Evolutionary conservation across 2,113 vertebrate genomes (phyloP), one percentile per base, ranked within the genome.

Genomic region (Falco punctatus): DNA sequence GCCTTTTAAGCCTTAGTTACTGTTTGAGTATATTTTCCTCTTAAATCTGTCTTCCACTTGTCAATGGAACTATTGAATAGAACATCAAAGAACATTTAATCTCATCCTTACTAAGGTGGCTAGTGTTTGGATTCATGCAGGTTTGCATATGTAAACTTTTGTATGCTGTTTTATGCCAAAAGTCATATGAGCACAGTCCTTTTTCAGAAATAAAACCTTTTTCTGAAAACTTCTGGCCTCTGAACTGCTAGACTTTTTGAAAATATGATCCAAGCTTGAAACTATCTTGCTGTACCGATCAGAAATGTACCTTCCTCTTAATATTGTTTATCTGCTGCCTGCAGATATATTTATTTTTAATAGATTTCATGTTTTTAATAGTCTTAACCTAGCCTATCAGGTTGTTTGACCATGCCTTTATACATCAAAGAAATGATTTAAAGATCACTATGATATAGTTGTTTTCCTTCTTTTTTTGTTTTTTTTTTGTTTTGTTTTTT

Each of bases 1-100:
- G 54, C 71, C 66, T 94, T 94, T 95, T 90, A 95, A 92, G 66
- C 19, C n/a, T 72, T 19, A 22, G 13, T 58, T 83, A 70, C 61
- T 79, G 75, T 66, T 83, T 75, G 15, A 88, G 80, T 88, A 86
- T 62, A 90, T 88, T 77, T 86, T 65, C 22, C 38, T 73, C 35
- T 32, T 55, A 69, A 57, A 67, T 52, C 30, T 77, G 10, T 72
- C 54, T 88, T 57, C 49, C 40, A 9, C 30, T 65, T 94, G 12
- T 30, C 49, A 86, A 38, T 46, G 58, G 46, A 79, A 46, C 46
- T 77, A 70, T 93, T 46, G 55, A 94, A 88, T 27, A 94, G 49
- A 86, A 86, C 14, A 81, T 86, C 64, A 93, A 88, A 86, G 67
- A 21, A 24, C 15, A 83, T 80, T 88, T 95, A 66, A 78, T 62